Base-by-base conservation (phyloP, 2,113 vertebrate species). In the Melanerpes aurifrons region DNA sequence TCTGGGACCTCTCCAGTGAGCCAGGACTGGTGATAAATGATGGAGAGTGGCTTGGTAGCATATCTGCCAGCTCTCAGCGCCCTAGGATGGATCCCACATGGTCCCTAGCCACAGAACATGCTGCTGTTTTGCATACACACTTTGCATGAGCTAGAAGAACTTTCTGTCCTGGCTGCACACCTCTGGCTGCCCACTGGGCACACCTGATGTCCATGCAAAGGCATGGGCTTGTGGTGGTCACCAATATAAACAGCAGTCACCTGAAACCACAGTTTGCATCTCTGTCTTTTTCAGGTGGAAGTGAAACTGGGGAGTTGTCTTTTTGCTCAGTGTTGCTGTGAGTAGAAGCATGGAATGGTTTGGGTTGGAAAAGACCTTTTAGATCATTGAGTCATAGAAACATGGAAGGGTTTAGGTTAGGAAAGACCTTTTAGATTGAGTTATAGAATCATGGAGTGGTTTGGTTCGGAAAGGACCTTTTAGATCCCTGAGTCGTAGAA, bases 111-210 rank as follows among this genome's bases (percentile, higher is more conserved):
- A 20, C 12, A 32, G 61, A 62, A 62, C 24, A 21, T 12, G 54
- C 8, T 32, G 57, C 24, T 2, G 0, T 17, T 83, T 45, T 3
- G 3, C 47, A n/a, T 15, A 11, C 18, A 6, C 9, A 6, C 20
- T 68, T 63, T 47, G 47, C 66, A 7, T 7, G 19, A 61, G 22
- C 45, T 21, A 18, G 10, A 67, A 59, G 7, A 67, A 45, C 47
- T 24, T 12, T 4, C 5, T 57, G 67, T 62, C 45, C 13, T 15
- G 26, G 6, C 13, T 35, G 31, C 28, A 43, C 17, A 12, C 12
- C 1, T 8, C 8, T 1, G 8, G 10, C 6, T 57, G 19, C 47
- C 50, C 15, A 4, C 29, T 87, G 62, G 54, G 35, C 29, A 43
- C 54, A 15, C 31, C 11, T 24, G 20, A 21, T 62, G 78, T 79